Base-by-base conservation (phyloP, 2,113 vertebrate species). In the Chelonoidis abingdonii region DNA sequence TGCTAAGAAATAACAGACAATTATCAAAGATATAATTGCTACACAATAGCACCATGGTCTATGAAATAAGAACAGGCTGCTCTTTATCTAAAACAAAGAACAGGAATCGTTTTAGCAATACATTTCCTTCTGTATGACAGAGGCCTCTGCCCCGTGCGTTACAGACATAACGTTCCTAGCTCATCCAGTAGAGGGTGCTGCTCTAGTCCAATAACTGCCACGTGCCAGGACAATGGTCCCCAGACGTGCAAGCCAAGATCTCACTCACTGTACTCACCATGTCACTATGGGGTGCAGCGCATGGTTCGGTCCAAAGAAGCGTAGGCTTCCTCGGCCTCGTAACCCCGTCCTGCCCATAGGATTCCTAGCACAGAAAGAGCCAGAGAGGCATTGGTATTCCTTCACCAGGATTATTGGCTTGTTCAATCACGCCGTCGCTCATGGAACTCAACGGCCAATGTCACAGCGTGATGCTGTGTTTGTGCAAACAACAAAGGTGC, bases 261-360 rank as follows among this genome's bases (percentile, higher is more conserved):
- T 22, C 17, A 35, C 27, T 50, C 41, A 14, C 0, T 54, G 0
- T 10, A 57, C 98, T 97, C 94, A 99, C 99, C 98, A 98, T 56
- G 99, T 99, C 50, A 99, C 95, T 2, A 99, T 88, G 0, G 98
- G 98, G 49, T 99, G 99, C 62, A 99, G 84, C 2, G 97, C 98
- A 31, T 98, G 97, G 95, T 99, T 99, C 89, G 99, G 98, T 19
- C 99, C 99, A 2, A 99, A 98, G 92, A 82, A 96, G 82, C 96
- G 93, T 62, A 99, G 98, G 84, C 96, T 97, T 19, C 99, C 99
- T 0, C 97, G 98, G 82, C 99, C 99, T 3, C 79, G 96, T 87
- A 99, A 97, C 3, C 99, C 99, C 0, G 99, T 99, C 95, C 99
- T 98, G 84, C 99, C 99, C 97, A 94, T 98, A 81, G 99, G 99